Evolutionary conservation across 2,113 vertebrate species (phyloP), one percentile per base, ranked within the genome.

Genomic region (Trichomycterus rosablanca): DNA sequence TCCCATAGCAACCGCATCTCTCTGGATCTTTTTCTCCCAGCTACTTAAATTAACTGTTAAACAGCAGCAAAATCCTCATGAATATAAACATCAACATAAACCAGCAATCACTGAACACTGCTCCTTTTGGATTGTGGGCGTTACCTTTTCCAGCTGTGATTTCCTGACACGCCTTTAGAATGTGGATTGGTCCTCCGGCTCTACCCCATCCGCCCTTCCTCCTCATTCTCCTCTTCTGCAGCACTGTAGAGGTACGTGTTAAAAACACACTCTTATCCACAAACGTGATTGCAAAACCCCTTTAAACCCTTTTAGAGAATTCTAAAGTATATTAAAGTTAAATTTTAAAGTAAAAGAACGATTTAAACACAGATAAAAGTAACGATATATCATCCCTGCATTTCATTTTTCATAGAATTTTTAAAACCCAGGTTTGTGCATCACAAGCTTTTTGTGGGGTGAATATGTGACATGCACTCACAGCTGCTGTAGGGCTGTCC

Each of bases 11-110:
- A 63, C 70, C 1, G 88, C 80, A 26, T 89, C 90, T 57, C 87
- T 85, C 32, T 93, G 87, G 60, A 97, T 93, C 83, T 94, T 94
- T 63, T 90, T 84, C 72, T 89, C 86, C 93, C 93, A 97, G 76
- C 91, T 92, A 69, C 81, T 89, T 65, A 97, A 70, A 63, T 95
- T 90, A 71, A 95, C 93, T 94, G 22, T 12, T 49, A 28, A 59
- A 37, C 51, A 57, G n/a, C n/a, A n/a, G n/a, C n/a, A n/a, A n/a
- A n/a, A n/a, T n/a, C n/a, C n/a, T n/a, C n/a, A n/a, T n/a, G n/a
- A n/a, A n/a, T n/a, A n/a, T n/a, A n/a, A n/a, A n/a, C n/a, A n/a
- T n/a, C n/a, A n/a, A n/a, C n/a, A n/a, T n/a, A n/a, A n/a, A n/a
- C n/a, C n/a, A n/a, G n/a, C n/a, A n/a, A n/a, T n/a, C n/a, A n/a